These are phyloP conservation scores for Sigmodon hispidus DNA, from an alignment of 2,113 vertebrate genomes.

Conservation along the genomic window DNA sequence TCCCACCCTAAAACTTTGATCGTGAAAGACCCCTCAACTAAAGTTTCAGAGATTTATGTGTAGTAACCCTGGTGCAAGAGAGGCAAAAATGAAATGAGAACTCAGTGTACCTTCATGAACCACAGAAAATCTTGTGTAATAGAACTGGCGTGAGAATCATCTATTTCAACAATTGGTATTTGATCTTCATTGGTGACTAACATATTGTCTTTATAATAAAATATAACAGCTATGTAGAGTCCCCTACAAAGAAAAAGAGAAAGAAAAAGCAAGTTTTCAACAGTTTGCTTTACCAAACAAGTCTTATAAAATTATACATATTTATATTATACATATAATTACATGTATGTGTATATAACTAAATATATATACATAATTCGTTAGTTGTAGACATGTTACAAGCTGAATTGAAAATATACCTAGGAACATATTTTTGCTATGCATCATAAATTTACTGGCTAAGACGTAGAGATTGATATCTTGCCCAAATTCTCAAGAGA, in stretches of 20 bases:
- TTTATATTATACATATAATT: background rate
- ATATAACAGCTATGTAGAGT: constrained; percentile 95
- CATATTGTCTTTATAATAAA: constrained; percentile 96
- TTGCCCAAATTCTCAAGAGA: constrained; percentile 78
- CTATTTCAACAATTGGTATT: constrained; percentile 98
- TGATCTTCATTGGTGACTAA: constrained; percentile 98
- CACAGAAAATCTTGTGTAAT: constrained; percentile 98
- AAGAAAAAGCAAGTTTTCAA: constrained; percentile 31
- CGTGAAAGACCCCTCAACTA: constrained; percentile 28
- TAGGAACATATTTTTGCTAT: constrained; percentile 68
- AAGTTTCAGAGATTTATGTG: constrained; percentile 63
- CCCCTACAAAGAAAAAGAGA: constrained; percentile 89
- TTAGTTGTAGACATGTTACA: background rate
- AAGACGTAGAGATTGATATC: constrained; percentile 74
- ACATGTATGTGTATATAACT: background rate
- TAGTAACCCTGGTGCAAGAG: constrained; percentile 6
- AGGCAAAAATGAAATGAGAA: constrained; percentile 70
- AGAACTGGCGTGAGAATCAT: constrained; percentile 95
- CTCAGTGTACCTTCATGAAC: constrained; percentile 94
- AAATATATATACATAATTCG: background rate
- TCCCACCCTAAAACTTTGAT: constrained; percentile 65
- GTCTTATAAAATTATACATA: background rate
- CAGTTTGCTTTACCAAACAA: constrained; percentile 8
- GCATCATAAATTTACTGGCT: constrained; percentile 71
- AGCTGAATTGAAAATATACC: constrained; percentile 73